Evolutionary conservation across 2,113 vertebrate species (phyloP), one percentile per base, ranked within the genome.

Genomic region (Pseudorhombus dupliciocellatus): DNA sequence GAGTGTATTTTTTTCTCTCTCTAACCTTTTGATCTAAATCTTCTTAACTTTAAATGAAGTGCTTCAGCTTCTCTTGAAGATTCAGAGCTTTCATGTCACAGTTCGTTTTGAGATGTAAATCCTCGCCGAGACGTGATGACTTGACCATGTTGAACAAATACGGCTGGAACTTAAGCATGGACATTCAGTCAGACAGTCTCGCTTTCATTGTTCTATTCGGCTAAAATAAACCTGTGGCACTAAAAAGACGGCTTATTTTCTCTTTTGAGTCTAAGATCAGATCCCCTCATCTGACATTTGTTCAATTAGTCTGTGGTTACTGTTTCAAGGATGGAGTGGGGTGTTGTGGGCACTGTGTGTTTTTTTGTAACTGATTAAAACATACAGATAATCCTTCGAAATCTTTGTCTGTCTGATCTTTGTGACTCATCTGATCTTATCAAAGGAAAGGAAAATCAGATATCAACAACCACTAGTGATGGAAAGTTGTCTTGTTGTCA

Each of bases 11-110:
- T 86, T 89, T 81, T 81, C 21, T 46, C 57, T 69, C 78, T 74
- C 86, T 85, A 91, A 93, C 91, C 92, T 93, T 94, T 94, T 93
- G 91, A 93, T 93, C 91, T 91, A 93, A 94, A 94, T 93, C 91
- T 91, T 93, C 93, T 94, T 93, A 93, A 91, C 86, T 90, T 92
- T 93, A 91, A 92, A 94, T 92, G 84, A 93, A 93, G 89, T 90
- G 82, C 88, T 92, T 91, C 84, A 89, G 90, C 81, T 50, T 50
- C 85, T 89, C 84, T 93, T 91, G 90, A 92, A 86, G 88, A 91
- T 87, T 88, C 83, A 37, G 68, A 64, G 84, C 88, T 90, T 92
- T 93, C 87, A 92, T 91, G 88, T 92, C 90, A 79, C 88, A 88
- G 80, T 89, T 91, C 79, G 52, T 89, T 88, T 92, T 80, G 70